Conservation (phyloP, 2,797 vertebrate genomes). For the Fringilla coelebs region DNA sequence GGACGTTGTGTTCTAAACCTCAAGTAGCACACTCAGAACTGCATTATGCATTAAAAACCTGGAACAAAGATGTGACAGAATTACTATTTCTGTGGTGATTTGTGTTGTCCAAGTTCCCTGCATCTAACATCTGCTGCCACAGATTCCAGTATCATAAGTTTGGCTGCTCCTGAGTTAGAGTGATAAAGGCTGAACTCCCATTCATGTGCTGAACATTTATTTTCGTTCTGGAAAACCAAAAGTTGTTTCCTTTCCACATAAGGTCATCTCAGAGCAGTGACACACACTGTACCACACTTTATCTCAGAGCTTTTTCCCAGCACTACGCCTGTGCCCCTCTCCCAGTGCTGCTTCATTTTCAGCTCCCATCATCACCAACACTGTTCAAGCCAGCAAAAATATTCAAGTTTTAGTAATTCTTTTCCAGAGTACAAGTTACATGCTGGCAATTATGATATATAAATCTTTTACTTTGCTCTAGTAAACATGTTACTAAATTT, state of each 20-base stretch:
- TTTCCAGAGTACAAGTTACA: neutral
- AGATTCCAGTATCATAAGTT: neutral
- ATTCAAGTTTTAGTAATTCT: neutral
- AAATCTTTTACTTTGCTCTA: neutral
- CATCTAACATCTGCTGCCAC: neutral
- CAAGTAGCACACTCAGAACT: rapidly evolving
- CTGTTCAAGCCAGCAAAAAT: neutral
- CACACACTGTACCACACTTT: neutral
- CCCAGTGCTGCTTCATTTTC: neutral
- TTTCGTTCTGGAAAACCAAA: neutral
- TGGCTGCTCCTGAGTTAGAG: neutral
- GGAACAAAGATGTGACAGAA: neutral
- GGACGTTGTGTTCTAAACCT: rapidly evolving
- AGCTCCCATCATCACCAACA: rapidly evolving
- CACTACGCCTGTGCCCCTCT: rapidly evolving
- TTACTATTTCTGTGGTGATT: neutral
- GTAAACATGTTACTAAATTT: neutral
- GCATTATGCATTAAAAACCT: neutral
- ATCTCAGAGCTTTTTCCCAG: neutral
- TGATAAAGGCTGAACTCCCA: neutral
- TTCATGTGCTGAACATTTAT: neutral
- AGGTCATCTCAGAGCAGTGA: neutral
- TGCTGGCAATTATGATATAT: rapidly evolving
- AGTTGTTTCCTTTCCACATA: neutral
- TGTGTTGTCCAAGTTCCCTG: neutral